Evolutionary conservation across 2,888 invertebrate species (phyloP), one percentile per base, ranked within the genome.

Genomic region (Molorchus minor): DNA sequence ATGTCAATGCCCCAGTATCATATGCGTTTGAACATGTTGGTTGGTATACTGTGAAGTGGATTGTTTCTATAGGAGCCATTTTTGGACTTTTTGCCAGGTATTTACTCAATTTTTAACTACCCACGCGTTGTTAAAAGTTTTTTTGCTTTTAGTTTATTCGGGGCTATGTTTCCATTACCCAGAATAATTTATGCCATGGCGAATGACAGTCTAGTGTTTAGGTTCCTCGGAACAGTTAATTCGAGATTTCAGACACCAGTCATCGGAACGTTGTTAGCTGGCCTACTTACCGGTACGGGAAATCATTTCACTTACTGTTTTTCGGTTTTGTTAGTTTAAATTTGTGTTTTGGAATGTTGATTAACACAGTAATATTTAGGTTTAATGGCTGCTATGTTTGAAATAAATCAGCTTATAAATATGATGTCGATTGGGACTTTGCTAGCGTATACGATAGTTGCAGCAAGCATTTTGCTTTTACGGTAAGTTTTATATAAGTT

Each of bases 171-270:
- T 75, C 93, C 94, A 0, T 80, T 95, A 38, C 94, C 95, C 0
- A 86, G 95, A 62, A 89, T 94, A 47, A 88, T 94, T 45, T 95
- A 94, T 80, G 91, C 94, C 19, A 94, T 96, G 94, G 88, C 94
- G 0, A 84, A 87, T 7, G 95, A 96, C 78, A 94, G 94, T 0
- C 81, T 96, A 17, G 84, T 96, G 69, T 96, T 92, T 81, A 83
- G 85, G 62, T 90, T 86, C 79, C 82, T 93, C 79, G 91, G 93
- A 0, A 83, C 83, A 59, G 89, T 95, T 4, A 88, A 87, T 80
- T 83, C 86, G 17, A 84, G 86, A 64, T 93, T 89, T 75, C 90
- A 92, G 70, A 92, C 93, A 0, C 94, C 94, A 0, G 81, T 93
- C 1, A 82, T 88, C 58, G 93, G 92, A 1, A 92, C 93, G 30